phyloP scores from a whole-genome alignment of 1,140 invertebrate species.

The Halyomorpha halys region DNA sequence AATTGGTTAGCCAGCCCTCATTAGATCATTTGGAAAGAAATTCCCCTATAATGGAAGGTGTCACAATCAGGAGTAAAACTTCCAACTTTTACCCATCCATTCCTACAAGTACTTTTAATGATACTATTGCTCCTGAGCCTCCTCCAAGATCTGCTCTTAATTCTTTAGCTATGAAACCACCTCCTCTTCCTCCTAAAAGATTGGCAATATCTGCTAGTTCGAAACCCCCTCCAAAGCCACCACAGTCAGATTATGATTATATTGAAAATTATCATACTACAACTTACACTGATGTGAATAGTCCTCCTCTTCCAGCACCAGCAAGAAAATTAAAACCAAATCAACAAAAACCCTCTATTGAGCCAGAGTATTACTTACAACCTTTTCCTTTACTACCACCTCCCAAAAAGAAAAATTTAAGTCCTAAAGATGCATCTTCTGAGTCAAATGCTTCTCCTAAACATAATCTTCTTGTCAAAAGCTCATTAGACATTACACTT shows the following conservation, averaged over 20 bases:
- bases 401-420: slow-evolving; percentile 34
- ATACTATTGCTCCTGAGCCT: slow-evolving; percentile 52
- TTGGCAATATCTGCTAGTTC: slow-evolving; percentile 37
- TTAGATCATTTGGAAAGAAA: slow-evolving; percentile 28
- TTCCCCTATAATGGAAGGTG: slow-evolving; percentile 30
- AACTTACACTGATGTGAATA: slow-evolving; percentile 36
- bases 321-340: slow-evolving; percentile 42
- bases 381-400: slow-evolving; percentile 36
- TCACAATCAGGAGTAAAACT: slow-evolving; percentile 27
- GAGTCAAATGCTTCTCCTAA: background rate
- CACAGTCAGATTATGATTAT: slow-evolving; percentile 51
- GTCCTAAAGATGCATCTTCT: slow-evolving; percentile 19
- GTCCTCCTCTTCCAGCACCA: slow-evolving; percentile 50
- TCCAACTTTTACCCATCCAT: slow-evolving; percentile 28
- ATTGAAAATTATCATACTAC: slow-evolving; percentile 44
- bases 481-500: slow-evolving; percentile 59
- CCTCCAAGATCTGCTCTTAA: slow-evolving; percentile 51
- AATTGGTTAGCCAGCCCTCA: slow-evolving; percentile 30
- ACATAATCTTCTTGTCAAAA: slow-evolving; percentile 25
- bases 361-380: slow-evolving; percentile 51
- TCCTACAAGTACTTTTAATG: slow-evolving; percentile 19
- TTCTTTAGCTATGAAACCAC: slow-evolving; percentile 52
- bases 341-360: slow-evolving; percentile 34
- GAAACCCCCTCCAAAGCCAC: slow-evolving; percentile 54
- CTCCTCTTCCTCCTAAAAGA: slow-evolving; percentile 75